Evolutionary conservation across 2,113 vertebrate genomes (phyloP).

Genomic region (Panthera tigris): DNA sequence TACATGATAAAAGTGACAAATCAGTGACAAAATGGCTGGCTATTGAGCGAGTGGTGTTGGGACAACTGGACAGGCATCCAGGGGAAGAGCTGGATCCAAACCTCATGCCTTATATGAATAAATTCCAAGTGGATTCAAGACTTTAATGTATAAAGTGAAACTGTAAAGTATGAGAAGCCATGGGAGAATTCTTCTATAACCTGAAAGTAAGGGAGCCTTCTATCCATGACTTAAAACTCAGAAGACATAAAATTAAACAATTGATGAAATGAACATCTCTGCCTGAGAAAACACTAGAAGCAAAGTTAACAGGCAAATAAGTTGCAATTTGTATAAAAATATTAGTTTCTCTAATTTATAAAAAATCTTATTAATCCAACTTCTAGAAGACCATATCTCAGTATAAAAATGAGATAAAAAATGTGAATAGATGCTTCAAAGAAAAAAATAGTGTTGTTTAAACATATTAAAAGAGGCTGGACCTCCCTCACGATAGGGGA

Average conservation of each 20-base stretch:
- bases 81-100: background rate
- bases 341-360: background rate
- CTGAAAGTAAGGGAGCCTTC: background rate
- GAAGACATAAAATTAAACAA: background rate
- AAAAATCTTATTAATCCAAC: background rate
- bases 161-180: background rate
- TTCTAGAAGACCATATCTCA: background rate
- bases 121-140: background rate
- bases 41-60: background rate
- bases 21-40: background rate
- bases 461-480: background rate
- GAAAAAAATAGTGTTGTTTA: background rate
- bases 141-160: constrained; percentile 5
- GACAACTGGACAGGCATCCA: background rate
- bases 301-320: background rate
- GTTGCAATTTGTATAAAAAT: background rate
- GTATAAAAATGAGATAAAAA: background rate
- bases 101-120: background rate
- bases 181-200: background rate
- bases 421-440: background rate
- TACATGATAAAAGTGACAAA: background rate
- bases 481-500: background rate
- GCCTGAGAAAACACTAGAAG: background rate
- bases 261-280: background rate
- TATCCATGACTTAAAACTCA: background rate